Evolutionary conservation across 2,888 invertebrate species (phyloP).

Genomic region (Microctonus aethiopoides): DNA sequence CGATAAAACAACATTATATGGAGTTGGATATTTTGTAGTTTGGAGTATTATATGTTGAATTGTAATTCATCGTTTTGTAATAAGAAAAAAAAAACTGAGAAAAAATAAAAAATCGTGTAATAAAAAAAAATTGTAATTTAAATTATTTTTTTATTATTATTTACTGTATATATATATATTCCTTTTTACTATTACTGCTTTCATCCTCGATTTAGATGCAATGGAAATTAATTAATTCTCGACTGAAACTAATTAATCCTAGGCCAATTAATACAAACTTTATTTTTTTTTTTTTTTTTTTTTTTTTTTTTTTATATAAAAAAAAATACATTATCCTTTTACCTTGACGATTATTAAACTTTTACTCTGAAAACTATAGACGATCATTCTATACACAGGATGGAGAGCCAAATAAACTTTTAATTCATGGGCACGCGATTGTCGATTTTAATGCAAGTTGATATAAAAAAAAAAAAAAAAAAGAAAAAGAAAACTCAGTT

Average conservation of each 20-base stretch:
- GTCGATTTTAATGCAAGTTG: neutral
- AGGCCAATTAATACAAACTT: too few species aligned
- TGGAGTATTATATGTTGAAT: conserved; percentile 12
- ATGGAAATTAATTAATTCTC: too few species aligned
- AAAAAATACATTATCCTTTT: too few species aligned
- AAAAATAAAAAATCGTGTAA: neutral
- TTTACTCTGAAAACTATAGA: conserved; percentile 20
- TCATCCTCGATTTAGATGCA: neutral
- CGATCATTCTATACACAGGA: neutral
- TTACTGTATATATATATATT: too few species aligned
- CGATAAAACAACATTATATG: neutral
- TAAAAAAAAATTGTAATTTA: neutral
- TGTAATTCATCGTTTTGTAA: conserved; percentile 1
- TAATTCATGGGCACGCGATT: neutral
- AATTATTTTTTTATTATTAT: conserved; percentile 24
- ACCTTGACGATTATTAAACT: conserved; percentile 41
- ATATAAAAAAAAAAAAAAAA: neutral
- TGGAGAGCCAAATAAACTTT: neutral
- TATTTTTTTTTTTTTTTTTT: too few species aligned
- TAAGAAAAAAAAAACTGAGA: neutral
- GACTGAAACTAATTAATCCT: too few species aligned
- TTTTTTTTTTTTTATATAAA: too few species aligned
- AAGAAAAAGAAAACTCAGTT: conserved; percentile 12
- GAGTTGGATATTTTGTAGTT: conserved; percentile 2
- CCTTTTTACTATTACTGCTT: neutral